Base-by-base conservation (phyloP, 2,888 invertebrate species). In the Chromoteleia sp. region DNA sequence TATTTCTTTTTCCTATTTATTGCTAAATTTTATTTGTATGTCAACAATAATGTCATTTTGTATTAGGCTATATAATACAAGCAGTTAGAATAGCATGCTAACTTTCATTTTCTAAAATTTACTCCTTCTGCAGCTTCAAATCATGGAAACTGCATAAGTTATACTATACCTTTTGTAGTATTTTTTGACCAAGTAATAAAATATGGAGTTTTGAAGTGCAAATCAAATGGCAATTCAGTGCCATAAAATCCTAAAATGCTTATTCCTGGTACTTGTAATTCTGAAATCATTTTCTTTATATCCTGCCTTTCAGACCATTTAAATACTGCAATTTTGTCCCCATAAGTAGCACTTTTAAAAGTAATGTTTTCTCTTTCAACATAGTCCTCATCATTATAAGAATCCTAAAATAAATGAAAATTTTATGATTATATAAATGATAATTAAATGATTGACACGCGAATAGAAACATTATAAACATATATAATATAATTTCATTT, bases 221-320 rank as follows among this genome's bases (percentile, higher is more conserved):
- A 17, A 0, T 45, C 19, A 6, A 77, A 65, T 48, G 84, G 78
- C 29, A 61, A 52, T 1, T 65, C 30, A 15, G 56, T 41, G 6
- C 71, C 78, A 39, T 84, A 76, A 33, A 84, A 86, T 4, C 82
- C 82, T 10, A 86, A 29, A 70, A 85, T 45, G 39, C 84, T 45
- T 7, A 86, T 81, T 1, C 68, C 54, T 25, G 59, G n/a, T 3
- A 7, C 3, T 1, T 43, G 12, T 0, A 21, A 2, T n/a, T 29
- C 5, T 10, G 48, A 17, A 12, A 56, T 61, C 29, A 61, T 52
- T 54, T 33, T 54, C 4, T 21, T 50, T 10, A 82, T 54, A 29
- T 25, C 12, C 10, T 43, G 39, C 14, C 14, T 54, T 59, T 80
- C 82, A 2, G 50, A 15, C 8, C 10, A 15, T 2, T 61, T 33